Conservation (phyloP, 2,888 invertebrate genomes). For the Dolomedes plantarius region DNA sequence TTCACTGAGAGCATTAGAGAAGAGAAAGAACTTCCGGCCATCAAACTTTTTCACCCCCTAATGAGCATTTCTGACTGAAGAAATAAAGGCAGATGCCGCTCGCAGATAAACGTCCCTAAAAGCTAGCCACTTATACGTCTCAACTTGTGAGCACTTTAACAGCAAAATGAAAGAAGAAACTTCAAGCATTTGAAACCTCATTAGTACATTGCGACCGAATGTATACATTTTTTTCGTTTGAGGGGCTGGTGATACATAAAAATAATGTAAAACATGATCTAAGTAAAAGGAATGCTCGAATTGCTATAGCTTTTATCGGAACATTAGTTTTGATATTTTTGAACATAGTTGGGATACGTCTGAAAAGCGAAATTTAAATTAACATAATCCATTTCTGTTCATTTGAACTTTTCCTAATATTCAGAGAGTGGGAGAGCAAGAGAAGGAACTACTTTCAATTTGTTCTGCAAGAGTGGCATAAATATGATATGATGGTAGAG, state of each 20-base stretch:
- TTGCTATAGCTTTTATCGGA: too few species aligned
- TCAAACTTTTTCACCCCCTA: not conserved
- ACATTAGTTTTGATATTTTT: too few species aligned
- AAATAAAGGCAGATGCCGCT: constrained; percentile 1
- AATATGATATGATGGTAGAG: too few species aligned
- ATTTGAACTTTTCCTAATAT: too few species aligned
- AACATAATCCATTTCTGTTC: too few species aligned
- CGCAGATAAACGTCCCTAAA: not conserved
- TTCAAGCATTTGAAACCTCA: not conserved
- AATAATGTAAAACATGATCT: too few species aligned
- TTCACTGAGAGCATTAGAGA: not conserved
- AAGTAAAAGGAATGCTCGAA: too few species aligned
- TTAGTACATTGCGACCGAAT: not conserved
- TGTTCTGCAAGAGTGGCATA: too few species aligned
- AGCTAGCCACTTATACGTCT: not conserved
- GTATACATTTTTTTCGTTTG: not conserved
- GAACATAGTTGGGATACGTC: too few species aligned
- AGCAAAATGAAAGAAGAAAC: not conserved
- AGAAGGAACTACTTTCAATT: too few species aligned
- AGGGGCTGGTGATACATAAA: not conserved
- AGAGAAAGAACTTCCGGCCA: not conserved
- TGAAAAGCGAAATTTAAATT: too few species aligned
- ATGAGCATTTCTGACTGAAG: not conserved
- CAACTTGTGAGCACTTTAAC: not conserved
- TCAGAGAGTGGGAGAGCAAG: too few species aligned